Base-by-base conservation (phyloP, 2,113 vertebrate species). In the Micronisus gabar region DNA sequence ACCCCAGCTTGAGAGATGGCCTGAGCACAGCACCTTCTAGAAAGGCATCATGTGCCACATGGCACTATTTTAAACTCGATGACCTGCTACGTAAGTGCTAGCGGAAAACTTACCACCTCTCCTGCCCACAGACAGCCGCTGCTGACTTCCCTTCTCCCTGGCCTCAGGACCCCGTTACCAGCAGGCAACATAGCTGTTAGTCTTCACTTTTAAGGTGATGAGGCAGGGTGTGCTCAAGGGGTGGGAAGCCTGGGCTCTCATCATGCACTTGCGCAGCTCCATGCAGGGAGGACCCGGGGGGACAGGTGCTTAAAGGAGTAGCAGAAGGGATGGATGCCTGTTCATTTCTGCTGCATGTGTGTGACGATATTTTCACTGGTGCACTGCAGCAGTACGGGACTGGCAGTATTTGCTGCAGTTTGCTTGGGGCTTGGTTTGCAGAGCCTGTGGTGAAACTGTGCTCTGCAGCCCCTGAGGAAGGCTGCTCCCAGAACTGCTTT, bases 11-110 rank as follows among this genome's bases (percentile, higher is more conserved):
- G 50, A 47, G 88, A 73, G 11, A 14, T 4, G 32, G 25, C 41
- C 56, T 34, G 80, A 71, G 58, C 27, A 17, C 16, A 15, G 36
- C 20, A 25, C 5, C 68, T 53, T 38, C 23, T 22, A 10, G 29
- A 70, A 41, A 65, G 66, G 16, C 11, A 21, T 22, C 43, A 4
- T 6, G 11, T 43, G 23, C 53, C 72, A 52, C 6, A 1, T 36
- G 67, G 27, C 1, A 1, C 86, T 89, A 7, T 20, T 92, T 43
- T 65, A 10, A 58, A 58, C 25, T 38, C 15, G 8, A 8, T 18
- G 32, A 62, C 12, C 29, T 71, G 40, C 61, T 71, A 19, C 0
- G 0, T 13, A 16, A 53, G 17, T 1, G 2, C n/a, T 47, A 7
- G 55, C 20, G 38, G 30, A 48, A 74, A 43, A 48, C 0, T 1